A percentile compares a stretch with the other conserved stretches of the same genome.
phyloP scores from a whole-genome alignment of 2,797 vertebrate species.

The Xiphophorus birchmanni region DNA sequence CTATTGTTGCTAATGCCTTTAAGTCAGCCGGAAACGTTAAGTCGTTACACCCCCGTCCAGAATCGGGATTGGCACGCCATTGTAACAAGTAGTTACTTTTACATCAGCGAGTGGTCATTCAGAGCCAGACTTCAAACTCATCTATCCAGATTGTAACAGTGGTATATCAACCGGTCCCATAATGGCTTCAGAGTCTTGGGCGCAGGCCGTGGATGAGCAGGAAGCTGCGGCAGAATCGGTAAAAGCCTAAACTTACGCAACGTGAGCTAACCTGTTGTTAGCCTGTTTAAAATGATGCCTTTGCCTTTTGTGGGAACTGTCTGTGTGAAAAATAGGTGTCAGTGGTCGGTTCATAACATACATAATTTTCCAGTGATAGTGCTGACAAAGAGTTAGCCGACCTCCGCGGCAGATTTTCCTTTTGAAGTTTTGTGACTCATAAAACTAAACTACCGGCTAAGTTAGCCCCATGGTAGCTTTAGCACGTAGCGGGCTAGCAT shows the following conservation, averaged over 20 bases:
- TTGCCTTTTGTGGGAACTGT: slow-evolving; percentile 26
- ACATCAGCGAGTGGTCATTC: slow-evolving; percentile 1
- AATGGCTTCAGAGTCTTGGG: slow-evolving; percentile 96
- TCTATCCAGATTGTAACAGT: slow-evolving; percentile 6
- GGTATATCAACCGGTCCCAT: slow-evolving; percentile 27
- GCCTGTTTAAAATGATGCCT: slow-evolving; percentile 21
- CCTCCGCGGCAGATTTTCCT: accelerated
- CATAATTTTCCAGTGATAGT: accelerated
- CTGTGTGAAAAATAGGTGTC: neutral
- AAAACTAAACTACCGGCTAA: slow-evolving; percentile 23
- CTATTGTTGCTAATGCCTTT: neutral
- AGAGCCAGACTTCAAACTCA: neutral
- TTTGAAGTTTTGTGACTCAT: neutral
- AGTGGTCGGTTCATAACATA: accelerated
- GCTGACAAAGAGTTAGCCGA: accelerated
- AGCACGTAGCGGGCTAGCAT: slow-evolving; percentile 45
- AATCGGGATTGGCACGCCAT: slow-evolving; percentile 71
- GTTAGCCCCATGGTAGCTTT: slow-evolving; percentile 30
- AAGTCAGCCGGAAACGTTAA: slow-evolving; percentile 49
- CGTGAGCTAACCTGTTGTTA: slow-evolving; percentile 64
- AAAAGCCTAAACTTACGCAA: slow-evolving; percentile 61
- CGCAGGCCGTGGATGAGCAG: slow-evolving; percentile 93
- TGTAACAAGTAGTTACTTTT: slow-evolving; percentile 66
- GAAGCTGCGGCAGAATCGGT: slow-evolving; percentile 94
- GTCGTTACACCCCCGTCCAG: slow-evolving; percentile 34